Base-by-base conservation (phyloP, 2,113 vertebrate genomes). In the Melanostigma gelatinosum region DNA sequence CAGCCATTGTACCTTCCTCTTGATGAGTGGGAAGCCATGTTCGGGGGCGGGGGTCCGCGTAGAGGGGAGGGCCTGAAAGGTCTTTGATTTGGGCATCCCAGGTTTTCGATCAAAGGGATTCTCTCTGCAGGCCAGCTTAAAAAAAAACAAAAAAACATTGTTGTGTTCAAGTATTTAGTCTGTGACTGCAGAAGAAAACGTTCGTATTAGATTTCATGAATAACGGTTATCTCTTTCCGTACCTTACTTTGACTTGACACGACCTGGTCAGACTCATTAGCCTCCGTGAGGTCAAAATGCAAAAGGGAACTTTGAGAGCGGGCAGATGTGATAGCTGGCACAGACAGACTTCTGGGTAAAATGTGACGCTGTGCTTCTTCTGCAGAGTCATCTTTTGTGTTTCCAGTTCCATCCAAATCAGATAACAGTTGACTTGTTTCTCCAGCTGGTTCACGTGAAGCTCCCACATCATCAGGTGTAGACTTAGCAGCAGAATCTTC, bases 21-120 rank as follows among this genome's bases (percentile, higher is more conserved):
- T 98, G 91, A 99, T 97, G 77, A 98, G 95, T 0, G 97, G 98
- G 82, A 98, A 98, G 50, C 98, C 98, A 0, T 98, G 95, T 76
- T 96, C 96, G 0, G 97, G 96, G 7, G 96, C 96, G 4, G 96
- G 93, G 1, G 95, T 93, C 38, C 94, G 96, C 1, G 70, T 83
- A 1, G 96, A 95, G 61, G 94, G 94, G 42, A 95, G 77, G 38
- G 92, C 94, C 72, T 93, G 96, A 70, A 91, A 69, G 65, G 93
- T 93, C 82, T 95, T 96, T 55, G 93, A 95, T 0, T 91, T 88
- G 18, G 95, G 92, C 2, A 96, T 93, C 0, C 94, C 94, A n/a
- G 85, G 52, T 85, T 95, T 95, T 72, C 94, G 88, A 90, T 97
- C 94, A 79, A 96, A 95, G 69, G 95, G 95, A 63, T 96, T 96